Conservation (phyloP, 2,113 vertebrate genomes). For the Oryzias melastigma region DNA sequence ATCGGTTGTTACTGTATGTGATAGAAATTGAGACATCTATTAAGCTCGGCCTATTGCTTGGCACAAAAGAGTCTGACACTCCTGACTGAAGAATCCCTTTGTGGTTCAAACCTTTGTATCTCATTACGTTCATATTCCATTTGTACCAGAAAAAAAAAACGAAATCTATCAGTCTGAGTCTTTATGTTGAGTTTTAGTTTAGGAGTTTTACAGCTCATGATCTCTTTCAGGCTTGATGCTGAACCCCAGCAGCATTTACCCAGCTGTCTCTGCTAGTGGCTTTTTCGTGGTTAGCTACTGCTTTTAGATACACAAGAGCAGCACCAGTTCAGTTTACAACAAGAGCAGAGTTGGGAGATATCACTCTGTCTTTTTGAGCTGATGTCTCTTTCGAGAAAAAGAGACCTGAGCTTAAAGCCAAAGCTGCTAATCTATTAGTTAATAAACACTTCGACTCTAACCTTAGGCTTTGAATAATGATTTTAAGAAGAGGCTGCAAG, state of each 20-base stretch:
- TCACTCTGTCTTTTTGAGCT: constrained; percentile 12
- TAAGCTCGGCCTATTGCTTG: constrained; percentile 66
- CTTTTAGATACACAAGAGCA: constrained; percentile 25
- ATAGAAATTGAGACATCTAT: constrained; percentile 74
- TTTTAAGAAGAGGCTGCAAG: no score
- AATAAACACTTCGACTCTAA: no score
- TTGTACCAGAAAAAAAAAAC: constrained; percentile 61
- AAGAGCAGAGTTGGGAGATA: constrained; percentile 17
- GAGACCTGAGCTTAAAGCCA: no score
- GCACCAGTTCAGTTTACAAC: constrained; percentile 29
- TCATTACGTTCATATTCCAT: constrained; percentile 63
- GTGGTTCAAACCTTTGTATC: constrained; percentile 62
- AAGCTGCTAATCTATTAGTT: no score
- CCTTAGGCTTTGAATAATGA: no score
- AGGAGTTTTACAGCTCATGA: constrained; percentile 39
- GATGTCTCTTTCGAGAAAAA: constrained; percentile 15
- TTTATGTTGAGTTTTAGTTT: constrained; percentile 51
- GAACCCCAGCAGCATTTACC: constrained; percentile 35
- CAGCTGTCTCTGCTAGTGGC: constrained; percentile 34
- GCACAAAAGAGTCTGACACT: constrained; percentile 70
- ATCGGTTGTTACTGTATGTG: constrained; percentile 63
- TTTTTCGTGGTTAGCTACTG: constrained; percentile 31
- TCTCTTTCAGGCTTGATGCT: constrained; percentile 19
- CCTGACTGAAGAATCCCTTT: constrained; percentile 64
- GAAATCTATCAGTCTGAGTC: constrained; percentile 56